Percentiles rank a stretch among this genome's conserved stretches.
These are phyloP conservation scores for Meandrina meandrites DNA, from an alignment of 92 coral and sea anemone genomes.

Conservation along the genomic window DNA sequence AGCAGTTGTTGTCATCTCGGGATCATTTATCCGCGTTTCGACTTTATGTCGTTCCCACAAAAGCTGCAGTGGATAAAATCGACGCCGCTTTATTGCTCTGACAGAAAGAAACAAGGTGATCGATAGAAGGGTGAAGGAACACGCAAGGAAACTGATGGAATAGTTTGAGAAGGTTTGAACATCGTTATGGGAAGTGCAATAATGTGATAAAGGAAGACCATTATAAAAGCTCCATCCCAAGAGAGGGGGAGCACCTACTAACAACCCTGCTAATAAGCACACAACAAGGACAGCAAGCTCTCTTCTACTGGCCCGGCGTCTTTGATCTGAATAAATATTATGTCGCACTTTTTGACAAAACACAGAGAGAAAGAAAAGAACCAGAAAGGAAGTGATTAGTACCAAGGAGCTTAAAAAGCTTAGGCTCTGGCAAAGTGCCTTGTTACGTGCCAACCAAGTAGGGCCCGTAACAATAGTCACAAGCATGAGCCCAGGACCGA, in stretches of 20 bases:
- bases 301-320: conserved; percentile 3
- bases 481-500: conserved; percentile 51
- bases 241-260: conserved; percentile 31
- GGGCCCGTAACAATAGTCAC: conserved; percentile 21
- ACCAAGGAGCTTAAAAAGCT: conserved; percentile 39
- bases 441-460: conserved; percentile 36
- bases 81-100: conserved; percentile 13
- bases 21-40: conserved; percentile 45
- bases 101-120: conserved; percentile 21
- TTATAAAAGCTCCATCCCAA: conserved; percentile 52
- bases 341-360: conserved; percentile 43
- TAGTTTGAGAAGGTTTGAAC: conserved; percentile 13
- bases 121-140: conserved; percentile 17
- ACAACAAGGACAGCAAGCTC: conserved; percentile 3
- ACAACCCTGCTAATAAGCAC: conserved; percentile 19
- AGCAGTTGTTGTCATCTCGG: conserved; percentile 51
- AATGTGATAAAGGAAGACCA: conserved; percentile 1
- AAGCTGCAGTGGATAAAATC: conserved; percentile 38
- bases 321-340: background rate
- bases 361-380: conserved; percentile 33
- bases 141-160: conserved; percentile 14
- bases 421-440: conserved; percentile 34
- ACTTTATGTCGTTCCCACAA: conserved; percentile 49
- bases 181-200: background rate
- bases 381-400: conserved; percentile 27